phyloP scores from a whole-genome alignment of 2,888 invertebrate species.

The Abrostola triplasia region DNA sequence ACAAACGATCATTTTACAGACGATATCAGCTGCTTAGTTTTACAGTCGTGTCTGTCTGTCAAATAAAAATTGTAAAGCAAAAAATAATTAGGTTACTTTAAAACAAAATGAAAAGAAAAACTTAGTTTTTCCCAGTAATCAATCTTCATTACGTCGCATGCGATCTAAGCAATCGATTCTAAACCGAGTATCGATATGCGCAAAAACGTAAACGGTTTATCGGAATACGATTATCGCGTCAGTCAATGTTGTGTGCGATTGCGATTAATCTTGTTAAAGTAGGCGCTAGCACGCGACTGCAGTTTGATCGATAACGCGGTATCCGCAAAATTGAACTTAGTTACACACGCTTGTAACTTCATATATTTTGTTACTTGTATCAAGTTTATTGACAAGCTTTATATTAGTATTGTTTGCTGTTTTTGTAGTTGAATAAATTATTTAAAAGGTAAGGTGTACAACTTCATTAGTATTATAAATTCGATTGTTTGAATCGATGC shows the following conservation, averaged over 20 bases:
- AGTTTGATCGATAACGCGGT: conserved; percentile 76
- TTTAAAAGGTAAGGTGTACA: background rate
- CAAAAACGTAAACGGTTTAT: conserved; percentile 49
- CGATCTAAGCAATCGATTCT: conserved; percentile 40
- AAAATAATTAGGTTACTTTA: conserved; percentile 5
- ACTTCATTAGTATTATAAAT: background rate
- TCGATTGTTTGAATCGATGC: background rate
- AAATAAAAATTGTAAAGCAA: background rate
- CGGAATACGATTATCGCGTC: conserved; percentile 74
- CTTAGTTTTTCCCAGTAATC: conserved; percentile 19
- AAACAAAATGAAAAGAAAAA: conserved; percentile 22
- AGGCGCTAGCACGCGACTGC: conserved; percentile 70
- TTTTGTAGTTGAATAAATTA: background rate
- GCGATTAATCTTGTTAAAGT: conserved; percentile 70
- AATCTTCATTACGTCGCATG: conserved; percentile 34
- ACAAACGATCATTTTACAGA: no score
- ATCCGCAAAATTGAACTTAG: conserved; percentile 40
- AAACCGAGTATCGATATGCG: conserved; percentile 33
- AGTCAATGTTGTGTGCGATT: conserved; percentile 63
- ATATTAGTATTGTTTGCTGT: background rate
- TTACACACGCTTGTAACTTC: background rate
- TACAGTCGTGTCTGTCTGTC: background rate
- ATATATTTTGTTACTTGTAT: background rate
- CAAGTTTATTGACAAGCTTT: background rate
- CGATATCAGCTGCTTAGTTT: background rate